A percentile compares a stretch with the other conserved stretches of the same genome.
Conservation (phyloP, 2,888 invertebrate species). For the Brachyptera risi region DNA sequence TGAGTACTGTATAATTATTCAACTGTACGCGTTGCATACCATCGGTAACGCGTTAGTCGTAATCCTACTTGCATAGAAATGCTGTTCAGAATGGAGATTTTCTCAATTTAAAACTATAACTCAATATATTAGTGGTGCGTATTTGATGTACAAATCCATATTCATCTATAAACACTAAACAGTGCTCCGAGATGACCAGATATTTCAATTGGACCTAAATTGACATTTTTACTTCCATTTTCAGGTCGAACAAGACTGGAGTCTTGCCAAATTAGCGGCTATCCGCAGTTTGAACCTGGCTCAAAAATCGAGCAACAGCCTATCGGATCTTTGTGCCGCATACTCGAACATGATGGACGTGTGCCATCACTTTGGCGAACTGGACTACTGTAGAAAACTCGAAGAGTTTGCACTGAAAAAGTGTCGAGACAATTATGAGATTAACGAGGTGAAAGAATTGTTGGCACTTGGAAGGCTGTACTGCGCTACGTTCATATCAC, state of each 20-base stretch:
- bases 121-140: too few species aligned
- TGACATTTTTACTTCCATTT: too few species aligned
- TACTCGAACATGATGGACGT: slow-evolving; percentile 50
- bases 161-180: too few species aligned
- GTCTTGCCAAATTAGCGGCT: slow-evolving; percentile 38
- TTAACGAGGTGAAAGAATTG: neutral
- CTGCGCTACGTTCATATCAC: slow-evolving; percentile 6
- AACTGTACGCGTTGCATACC: too few species aligned
- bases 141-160: too few species aligned
- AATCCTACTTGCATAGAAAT: too few species aligned
- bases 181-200: too few species aligned
- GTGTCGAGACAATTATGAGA: slow-evolving; percentile 33
- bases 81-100: too few species aligned
- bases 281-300: slow-evolving; percentile 39
- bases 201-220: too few species aligned
- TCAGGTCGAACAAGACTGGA: slow-evolving; percentile 37
- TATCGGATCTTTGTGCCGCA: slow-evolving; percentile 48
- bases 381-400: slow-evolving; percentile 45
- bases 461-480: slow-evolving; percentile 17
- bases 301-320: slow-evolving; percentile 44
- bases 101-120: too few species aligned
- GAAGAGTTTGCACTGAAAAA: slow-evolving; percentile 39
- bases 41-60: too few species aligned
- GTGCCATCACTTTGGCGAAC: slow-evolving; percentile 46
- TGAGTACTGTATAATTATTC: too few species aligned